Evolutionary conservation across 2,888 invertebrate species (phyloP).

Genomic region (Sceliomorpha sp.): DNA sequence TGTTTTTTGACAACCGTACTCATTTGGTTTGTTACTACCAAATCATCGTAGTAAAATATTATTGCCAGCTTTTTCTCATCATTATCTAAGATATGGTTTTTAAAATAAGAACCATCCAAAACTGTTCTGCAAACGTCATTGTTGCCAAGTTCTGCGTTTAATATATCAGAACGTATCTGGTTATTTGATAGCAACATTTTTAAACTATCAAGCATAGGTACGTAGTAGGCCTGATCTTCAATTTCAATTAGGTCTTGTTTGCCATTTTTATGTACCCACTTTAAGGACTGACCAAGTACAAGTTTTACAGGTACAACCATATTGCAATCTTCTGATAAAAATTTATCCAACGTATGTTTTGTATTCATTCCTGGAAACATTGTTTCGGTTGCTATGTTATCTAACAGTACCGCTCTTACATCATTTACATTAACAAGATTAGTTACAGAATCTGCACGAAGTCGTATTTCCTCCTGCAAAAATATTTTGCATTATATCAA

Average conservation of each 20-base stretch:
- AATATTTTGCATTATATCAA: too few species aligned
- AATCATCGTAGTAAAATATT: slow-evolving; percentile 53
- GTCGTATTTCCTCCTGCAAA: slow-evolving; percentile 9
- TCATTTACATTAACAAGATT: background rate
- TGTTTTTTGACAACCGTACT: slow-evolving; percentile 7
- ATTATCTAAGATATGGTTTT: slow-evolving; percentile 45
- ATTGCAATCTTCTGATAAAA: background rate
- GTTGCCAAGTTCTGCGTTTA: slow-evolving; percentile 22
- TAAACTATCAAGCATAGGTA: slow-evolving; percentile 44
- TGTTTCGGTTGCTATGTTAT: background rate
- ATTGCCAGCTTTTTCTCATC: slow-evolving; percentile 50
- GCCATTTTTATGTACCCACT: slow-evolving; percentile 4
- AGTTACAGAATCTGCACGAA: slow-evolving; percentile 2
- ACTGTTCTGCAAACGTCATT: slow-evolving; percentile 36
- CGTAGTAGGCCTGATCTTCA: slow-evolving; percentile 34
- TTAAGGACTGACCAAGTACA: background rate
- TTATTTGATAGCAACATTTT: slow-evolving; percentile 40
- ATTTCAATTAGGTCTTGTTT: slow-evolving; percentile 14
- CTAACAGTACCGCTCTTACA: background rate
- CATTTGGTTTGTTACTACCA: slow-evolving; percentile 10
- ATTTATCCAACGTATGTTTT: slow-evolving; percentile 7
- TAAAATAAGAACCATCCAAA: slow-evolving; percentile 52
- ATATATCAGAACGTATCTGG: slow-evolving; percentile 28
- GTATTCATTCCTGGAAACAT: slow-evolving; percentile 2
- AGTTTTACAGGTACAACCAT: slow-evolving; percentile 8